These are phyloP conservation scores for Cyclina sinensis DNA, from an alignment of 1,140 invertebrate genomes.

Conservation along the genomic window DNA sequence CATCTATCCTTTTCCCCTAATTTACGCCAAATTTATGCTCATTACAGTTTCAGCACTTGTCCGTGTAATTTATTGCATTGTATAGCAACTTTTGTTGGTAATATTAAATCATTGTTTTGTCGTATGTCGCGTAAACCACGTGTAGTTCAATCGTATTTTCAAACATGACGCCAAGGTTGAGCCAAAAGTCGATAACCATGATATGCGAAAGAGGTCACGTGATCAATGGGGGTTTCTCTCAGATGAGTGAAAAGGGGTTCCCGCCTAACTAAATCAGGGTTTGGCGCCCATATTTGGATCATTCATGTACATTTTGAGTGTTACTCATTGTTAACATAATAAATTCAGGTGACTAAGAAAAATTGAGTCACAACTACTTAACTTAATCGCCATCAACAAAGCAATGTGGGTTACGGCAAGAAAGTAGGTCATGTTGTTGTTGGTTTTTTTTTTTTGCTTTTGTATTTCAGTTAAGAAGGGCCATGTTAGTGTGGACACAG, in stretches of 20 bases:
- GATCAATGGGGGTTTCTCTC: constrained; percentile 77
- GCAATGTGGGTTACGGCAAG: constrained; percentile 30
- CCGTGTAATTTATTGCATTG: background rate
- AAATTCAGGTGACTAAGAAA: constrained; percentile 31
- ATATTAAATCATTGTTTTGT: constrained; percentile 50
- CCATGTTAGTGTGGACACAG: no score
- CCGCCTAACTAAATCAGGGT: constrained; percentile 72
- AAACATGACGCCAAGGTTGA: constrained; percentile 83
- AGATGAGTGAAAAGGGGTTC: constrained; percentile 68
- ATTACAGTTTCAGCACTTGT: background rate
- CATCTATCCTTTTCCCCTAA: background rate
- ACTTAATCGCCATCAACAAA: constrained; percentile 39
- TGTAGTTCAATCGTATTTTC: constrained; percentile 79
- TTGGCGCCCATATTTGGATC: background rate
- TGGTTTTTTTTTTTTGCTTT: constrained; percentile 41
- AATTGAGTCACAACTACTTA: constrained; percentile 51
- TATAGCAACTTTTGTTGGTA: constrained; percentile 6
- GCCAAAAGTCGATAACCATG: constrained; percentile 81
- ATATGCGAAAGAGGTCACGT: constrained; percentile 82
- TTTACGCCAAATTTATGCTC: constrained; percentile 5
- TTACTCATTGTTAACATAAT: constrained; percentile 17
- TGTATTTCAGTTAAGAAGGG: background rate
- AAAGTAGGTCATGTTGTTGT: constrained; percentile 76
- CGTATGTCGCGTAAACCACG: constrained; percentile 71
- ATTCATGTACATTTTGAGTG: background rate